A percentile compares a stretch with the other conserved stretches of the same genome.
These are phyloP conservation scores for Psammodynastes pulverulentus DNA, from an alignment of 2,113 vertebrate species.

Conservation along the genomic window DNA sequence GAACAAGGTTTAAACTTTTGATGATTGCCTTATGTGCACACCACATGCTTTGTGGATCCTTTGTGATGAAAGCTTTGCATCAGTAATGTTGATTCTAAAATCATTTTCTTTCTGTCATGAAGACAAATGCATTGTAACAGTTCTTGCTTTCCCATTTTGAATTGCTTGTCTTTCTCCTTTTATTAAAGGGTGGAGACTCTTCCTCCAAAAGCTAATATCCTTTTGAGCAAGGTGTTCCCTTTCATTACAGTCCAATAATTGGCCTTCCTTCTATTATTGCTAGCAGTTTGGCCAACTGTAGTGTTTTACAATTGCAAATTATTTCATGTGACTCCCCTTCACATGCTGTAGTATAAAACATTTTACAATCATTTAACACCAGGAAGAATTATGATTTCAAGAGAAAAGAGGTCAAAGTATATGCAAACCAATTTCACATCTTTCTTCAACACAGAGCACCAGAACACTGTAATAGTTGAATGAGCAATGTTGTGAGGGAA, in stretches of 20 bases:
- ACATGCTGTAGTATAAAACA: conserved; percentile 10
- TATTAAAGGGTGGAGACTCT: conserved; percentile 16
- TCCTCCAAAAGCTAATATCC: neutral
- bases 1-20: neutral
- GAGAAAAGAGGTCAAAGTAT: conserved; percentile 15
- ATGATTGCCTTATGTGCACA: neutral
- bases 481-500: neutral
- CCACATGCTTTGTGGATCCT: neutral
- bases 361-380: conserved; percentile 36
- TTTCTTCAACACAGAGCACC: conserved; percentile 24
- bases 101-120: neutral
- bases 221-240: conserved; percentile 17
- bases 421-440: conserved; percentile 24
- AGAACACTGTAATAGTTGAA: neutral
- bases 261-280: neutral
- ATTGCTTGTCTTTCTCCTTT: neutral
- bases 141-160: conserved; percentile 26
- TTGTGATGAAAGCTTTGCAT: conserved; percentile 11
- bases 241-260: conserved; percentile 13
- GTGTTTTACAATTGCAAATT: conserved; percentile 30
- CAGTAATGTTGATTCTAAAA: neutral
- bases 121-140: conserved; percentile 25
- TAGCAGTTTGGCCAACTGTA: conserved; percentile 12
- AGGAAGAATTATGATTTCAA: conserved; percentile 15
- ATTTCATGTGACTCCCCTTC: conserved; percentile 27